phyloP scores from a whole-genome alignment of 2,797 vertebrate genomes.

The Streptopelia turtur region DNA sequence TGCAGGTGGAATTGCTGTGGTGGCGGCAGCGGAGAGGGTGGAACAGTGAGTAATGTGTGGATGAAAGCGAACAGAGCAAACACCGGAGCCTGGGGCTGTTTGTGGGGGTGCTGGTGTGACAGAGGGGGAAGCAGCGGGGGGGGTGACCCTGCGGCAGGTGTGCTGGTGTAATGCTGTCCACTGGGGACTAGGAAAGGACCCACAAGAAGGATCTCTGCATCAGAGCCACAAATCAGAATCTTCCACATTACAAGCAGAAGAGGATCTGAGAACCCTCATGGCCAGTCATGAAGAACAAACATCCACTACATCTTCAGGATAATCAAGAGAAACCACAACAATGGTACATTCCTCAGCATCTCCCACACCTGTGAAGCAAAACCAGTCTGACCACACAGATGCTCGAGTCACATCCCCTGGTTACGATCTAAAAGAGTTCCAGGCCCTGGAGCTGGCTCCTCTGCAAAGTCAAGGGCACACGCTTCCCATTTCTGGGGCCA shows the following conservation, averaged over 20 bases:
- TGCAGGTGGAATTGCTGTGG: accelerated
- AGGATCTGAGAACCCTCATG: background rate
- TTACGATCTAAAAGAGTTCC: background rate
- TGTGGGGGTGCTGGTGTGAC: background rate
- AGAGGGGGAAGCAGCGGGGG: background rate
- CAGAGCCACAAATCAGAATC: background rate
- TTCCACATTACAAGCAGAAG: background rate
- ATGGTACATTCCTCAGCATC: background rate
- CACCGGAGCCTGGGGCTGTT: background rate
- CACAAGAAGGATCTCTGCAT: background rate
- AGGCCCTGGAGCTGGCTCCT: background rate
- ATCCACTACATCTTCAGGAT: background rate
- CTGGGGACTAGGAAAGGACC: background rate
- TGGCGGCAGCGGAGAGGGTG: background rate
- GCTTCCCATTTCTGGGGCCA: background rate
- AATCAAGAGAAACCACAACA: background rate
- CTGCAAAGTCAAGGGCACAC: background rate
- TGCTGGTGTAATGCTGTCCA: background rate
- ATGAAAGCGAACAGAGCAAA: background rate
- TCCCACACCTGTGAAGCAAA: background rate
- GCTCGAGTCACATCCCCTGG: background rate
- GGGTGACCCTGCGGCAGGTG: background rate
- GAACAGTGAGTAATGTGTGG: background rate
- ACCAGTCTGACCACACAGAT: background rate
- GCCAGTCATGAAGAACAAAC: background rate